A percentile compares a stretch with the other conserved stretches of the same genome.
Conservation (phyloP, 2,888 invertebrate species). For the Eurytoma adleriae region DNA sequence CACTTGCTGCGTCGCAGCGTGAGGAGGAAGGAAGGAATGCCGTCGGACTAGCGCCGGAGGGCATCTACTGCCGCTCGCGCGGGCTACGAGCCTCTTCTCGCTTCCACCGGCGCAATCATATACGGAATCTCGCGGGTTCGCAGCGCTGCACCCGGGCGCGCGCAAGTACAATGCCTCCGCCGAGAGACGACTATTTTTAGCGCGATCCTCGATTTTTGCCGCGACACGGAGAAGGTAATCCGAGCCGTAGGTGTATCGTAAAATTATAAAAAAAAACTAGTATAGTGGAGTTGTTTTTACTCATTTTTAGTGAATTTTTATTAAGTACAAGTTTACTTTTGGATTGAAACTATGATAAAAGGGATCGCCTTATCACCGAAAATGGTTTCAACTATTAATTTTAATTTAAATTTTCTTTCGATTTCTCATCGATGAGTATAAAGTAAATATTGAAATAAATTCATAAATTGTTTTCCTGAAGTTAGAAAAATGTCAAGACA, state of each 20-base stretch:
- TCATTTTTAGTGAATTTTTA: no score
- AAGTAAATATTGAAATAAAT: no score
- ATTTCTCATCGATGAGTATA: no score
- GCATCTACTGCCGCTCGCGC: constrained; percentile 63
- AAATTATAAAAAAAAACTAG: constrained; percentile 29
- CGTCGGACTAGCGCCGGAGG: constrained; percentile 76
- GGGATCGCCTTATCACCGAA: no score
- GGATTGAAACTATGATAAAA: no score
- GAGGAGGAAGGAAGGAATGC: constrained; percentile 73
- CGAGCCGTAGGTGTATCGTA: constrained; percentile 22
- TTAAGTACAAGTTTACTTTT: no score
- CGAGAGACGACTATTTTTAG: constrained; percentile 40
- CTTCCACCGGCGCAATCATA: constrained; percentile 57
- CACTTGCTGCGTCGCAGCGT: constrained; percentile 44
- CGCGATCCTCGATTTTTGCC: constrained; percentile 17
- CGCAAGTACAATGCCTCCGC: constrained; percentile 47
- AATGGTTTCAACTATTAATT: no score
- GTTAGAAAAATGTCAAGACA: no score
- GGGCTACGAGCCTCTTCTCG: constrained; percentile 60
- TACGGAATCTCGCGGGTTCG: constrained; percentile 18
- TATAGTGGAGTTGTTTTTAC: neutral
- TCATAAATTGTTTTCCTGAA: no score
- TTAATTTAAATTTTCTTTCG: no score
- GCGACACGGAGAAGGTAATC: constrained; percentile 20
- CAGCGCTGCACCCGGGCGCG: neutral